Percentiles rank a stretch among this genome's conserved stretches.
Conservation (phyloP, 1,140 invertebrate genomes). For the Eumeta japonica region DNA sequence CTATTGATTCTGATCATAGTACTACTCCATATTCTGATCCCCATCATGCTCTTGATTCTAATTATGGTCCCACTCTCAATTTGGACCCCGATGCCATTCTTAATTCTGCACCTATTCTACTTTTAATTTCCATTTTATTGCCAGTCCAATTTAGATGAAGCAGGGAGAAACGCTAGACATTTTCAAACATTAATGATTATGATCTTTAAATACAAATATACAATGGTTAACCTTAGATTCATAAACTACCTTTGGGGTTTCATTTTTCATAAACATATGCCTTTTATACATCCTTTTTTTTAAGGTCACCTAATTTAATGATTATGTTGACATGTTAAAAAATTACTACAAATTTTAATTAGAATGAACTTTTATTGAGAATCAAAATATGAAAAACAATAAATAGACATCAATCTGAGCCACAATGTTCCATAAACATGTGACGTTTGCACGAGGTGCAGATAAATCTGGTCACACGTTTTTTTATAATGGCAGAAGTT, state of each 20-base stretch:
- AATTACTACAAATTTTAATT: not conserved
- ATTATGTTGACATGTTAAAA: not conserved
- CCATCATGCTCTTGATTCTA: no score
- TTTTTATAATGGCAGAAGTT: constrained; percentile 4
- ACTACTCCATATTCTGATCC: no score
- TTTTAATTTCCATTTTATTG: no score
- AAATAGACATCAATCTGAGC: constrained; percentile 2
- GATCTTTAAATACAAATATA: no score
- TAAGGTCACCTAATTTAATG: constrained; percentile 1
- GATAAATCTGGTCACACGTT: constrained; percentile 6
- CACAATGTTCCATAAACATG: constrained; percentile 5
- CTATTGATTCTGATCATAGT: no score
- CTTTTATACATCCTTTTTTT: not conserved
- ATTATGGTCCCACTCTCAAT: no score
- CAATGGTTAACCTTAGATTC: constrained; percentile 1
- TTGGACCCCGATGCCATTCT: no score
- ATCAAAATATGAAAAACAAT: constrained; percentile 2
- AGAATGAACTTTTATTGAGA: constrained; percentile 1
- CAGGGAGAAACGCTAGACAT: no score
- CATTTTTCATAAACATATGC: not conserved
- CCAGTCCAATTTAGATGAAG: no score
- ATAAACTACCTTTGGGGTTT: not conserved
- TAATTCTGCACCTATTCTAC: no score
- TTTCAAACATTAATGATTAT: no score
- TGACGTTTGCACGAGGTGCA: constrained; percentile 6